Base-by-base conservation (phyloP, 2,113 vertebrate species). In the Caretta caretta region DNA sequence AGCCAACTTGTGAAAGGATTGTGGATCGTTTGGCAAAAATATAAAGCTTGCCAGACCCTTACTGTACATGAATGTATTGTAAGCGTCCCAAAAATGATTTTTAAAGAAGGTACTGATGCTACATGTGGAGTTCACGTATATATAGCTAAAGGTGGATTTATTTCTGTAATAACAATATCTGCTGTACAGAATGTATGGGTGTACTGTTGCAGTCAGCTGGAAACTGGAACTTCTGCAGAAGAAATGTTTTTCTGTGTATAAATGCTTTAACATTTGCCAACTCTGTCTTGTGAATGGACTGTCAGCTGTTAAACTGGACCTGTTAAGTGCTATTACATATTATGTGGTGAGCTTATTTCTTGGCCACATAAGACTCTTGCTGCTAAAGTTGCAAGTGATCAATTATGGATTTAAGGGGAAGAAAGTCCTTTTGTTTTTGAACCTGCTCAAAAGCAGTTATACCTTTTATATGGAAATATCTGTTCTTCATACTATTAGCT, bases 241-340 rank as follows among this genome's bases (percentile, higher is more conserved):
- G 97, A 98, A 95, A 96, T 96, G 96, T 93, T 92, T 96, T 96
- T 97, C 97, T 72, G 93, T 98, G 97, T 98, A 98, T 98, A 98
- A 98, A 98, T 98, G 98, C 98, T 98, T 98, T 98, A 95, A 96
- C 92, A 96, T 98, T 98, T 98, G 97, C 98, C 98, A 98, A 99
- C 98, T 98, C 97, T 98, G 98, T 99, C 97, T 99, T 98, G 98
- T 98, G 98, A 98, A 98, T 98, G 98, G 97, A 98, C 97, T 98
- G 98, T 98, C 98, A 98, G 97, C 96, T 98, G 96, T 98, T 96
- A 95, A 96, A 91, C 95, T 97, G 91, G 98, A 97, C 98, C 97
- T 98, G 98, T 98, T 97, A 99, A 99, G 98, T 99, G 99, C 98
- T 99, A 98, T 99, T 99, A 98, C 96, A 96, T 96, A 97, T 97